Conservation (phyloP, 2,113 vertebrate genomes). For the Apus apus region DNA sequence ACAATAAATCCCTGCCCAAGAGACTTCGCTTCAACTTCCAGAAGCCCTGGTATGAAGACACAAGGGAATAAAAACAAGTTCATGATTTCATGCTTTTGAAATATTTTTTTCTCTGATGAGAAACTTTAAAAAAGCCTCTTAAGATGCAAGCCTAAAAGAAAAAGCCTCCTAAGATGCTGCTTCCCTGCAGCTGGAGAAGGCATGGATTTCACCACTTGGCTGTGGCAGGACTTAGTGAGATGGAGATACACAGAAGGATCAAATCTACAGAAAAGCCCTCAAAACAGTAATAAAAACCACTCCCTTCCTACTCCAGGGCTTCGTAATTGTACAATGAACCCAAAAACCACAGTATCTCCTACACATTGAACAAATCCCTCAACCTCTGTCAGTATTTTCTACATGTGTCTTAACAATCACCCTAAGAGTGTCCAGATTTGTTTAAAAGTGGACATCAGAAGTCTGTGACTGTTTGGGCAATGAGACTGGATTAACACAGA, state of each 20-base stretch:
- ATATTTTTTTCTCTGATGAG: neutral
- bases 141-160: neutral
- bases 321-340: neutral
- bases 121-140: slow-evolving; percentile 8
- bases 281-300: neutral
- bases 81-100: neutral
- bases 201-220: neutral
- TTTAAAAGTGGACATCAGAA: neutral
- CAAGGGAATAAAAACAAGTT: slow-evolving; percentile 8
- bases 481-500: accelerated
- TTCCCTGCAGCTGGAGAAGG: neutral
- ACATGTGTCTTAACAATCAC: neutral
- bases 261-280: neutral
- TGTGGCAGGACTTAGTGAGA: neutral
- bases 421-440: neutral
- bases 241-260: neutral
- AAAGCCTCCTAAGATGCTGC: neutral
- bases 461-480: neutral
- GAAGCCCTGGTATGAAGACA: neutral
- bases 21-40: neutral
- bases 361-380: neutral
- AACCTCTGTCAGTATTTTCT: neutral
- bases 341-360: neutral
- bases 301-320: neutral
- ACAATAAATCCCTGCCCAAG: slow-evolving; percentile 6